These are phyloP conservation scores for Pseudotriccus pelzelni DNA, from an alignment of 2,797 vertebrate genomes.

Conservation along the genomic window DNA sequence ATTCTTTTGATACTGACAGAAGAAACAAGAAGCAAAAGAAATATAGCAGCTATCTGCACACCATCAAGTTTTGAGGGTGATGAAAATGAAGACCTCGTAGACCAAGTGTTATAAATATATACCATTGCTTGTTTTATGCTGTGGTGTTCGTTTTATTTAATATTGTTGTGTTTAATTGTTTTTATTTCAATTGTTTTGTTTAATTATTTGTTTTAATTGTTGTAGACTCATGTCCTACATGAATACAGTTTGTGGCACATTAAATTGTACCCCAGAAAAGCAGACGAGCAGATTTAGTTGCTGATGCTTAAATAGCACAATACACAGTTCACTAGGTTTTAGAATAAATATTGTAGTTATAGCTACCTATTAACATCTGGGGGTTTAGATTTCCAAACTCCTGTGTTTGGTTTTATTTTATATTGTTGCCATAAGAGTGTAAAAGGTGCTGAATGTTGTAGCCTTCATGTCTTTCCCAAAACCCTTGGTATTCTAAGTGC, in stretches of 20 bases:
- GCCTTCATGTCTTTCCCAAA: neutral
- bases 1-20: neutral
- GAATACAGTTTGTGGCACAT: neutral
- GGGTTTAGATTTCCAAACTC: neutral
- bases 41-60: neutral
- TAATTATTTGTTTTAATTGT: neutral
- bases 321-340: neutral
- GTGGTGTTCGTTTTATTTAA: neutral
- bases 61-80: neutral
- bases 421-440: rapidly evolving
- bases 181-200: neutral
- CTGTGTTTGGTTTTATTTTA: neutral
- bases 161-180: neutral
- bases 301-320: neutral
- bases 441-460: neutral
- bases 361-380: neutral
- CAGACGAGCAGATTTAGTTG: neutral
- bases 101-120: neutral
- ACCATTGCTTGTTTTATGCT: neutral
- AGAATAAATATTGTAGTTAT: neutral
- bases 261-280: neutral
- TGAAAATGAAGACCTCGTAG: neutral
- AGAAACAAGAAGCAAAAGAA: neutral
- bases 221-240: neutral
- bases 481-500: neutral